phyloP scores from a whole-genome alignment of 1,140 invertebrate species.

The Diabrotica undecimpunctata region DNA sequence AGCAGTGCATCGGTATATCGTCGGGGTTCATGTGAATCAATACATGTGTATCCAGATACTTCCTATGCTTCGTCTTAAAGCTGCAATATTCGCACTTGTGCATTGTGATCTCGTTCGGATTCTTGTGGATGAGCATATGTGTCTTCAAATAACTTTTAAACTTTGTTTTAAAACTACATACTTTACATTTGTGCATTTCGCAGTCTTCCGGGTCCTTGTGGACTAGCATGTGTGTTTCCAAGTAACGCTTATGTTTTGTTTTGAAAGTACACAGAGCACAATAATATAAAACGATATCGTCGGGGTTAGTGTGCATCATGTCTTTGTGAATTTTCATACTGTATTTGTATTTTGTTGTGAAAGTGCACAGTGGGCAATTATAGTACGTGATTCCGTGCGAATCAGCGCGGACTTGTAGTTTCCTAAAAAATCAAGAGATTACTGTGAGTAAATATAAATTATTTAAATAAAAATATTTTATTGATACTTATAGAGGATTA shows the following conservation, averaged over 20 bases:
- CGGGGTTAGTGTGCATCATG: conserved; percentile 17
- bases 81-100: conserved; percentile 15
- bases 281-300: conserved; percentile 18
- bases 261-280: conserved; percentile 22
- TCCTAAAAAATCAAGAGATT: neutral
- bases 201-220: conserved; percentile 12
- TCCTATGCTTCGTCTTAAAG: conserved; percentile 23
- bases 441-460: neutral
- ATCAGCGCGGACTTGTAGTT: conserved; percentile 15
- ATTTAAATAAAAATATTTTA: too few species aligned
- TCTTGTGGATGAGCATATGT: conserved; percentile 6
- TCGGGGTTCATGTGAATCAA: conserved; percentile 21
- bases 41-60: conserved; percentile 17
- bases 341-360: conserved; percentile 21
- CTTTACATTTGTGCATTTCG: conserved; percentile 7
- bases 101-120: neutral
- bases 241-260: conserved; percentile 23
- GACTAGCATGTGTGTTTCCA: conserved; percentile 22
- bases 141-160: conserved; percentile 4
- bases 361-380: conserved; percentile 18
- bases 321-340: conserved; percentile 14
- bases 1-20: conserved; percentile 14
- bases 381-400: conserved; percentile 11
- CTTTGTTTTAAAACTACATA: conserved; percentile 1
- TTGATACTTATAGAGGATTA: too few species aligned